Conservation (phyloP, 2,888 invertebrate genomes). For the Rhagium mordax region DNA sequence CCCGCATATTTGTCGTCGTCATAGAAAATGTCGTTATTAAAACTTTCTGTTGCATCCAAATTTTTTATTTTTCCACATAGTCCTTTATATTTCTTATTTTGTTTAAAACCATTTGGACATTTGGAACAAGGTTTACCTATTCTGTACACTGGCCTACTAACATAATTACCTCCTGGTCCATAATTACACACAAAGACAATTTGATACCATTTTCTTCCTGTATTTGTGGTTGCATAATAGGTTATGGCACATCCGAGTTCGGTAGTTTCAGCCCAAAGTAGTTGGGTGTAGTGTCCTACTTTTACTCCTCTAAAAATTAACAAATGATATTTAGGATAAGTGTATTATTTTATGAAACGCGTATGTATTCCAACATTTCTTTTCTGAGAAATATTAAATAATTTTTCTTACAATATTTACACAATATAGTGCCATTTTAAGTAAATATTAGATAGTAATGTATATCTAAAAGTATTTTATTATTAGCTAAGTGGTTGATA, state of each 20-base stretch:
- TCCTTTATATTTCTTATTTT: slow-evolving; percentile 56
- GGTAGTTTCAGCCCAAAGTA: slow-evolving; percentile 66
- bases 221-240: slow-evolving; percentile 55
- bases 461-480: too few species aligned
- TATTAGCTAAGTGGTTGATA: too few species aligned
- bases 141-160: slow-evolving; percentile 63
- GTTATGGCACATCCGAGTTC: slow-evolving; percentile 64
- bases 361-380: too few species aligned
- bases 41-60: slow-evolving; percentile 28
- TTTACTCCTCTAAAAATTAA: slow-evolving; percentile 55
- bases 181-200: slow-evolving; percentile 66
- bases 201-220: slow-evolving; percentile 58
- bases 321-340: too few species aligned
- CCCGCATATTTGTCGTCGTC: neutral
- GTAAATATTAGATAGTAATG: too few species aligned
- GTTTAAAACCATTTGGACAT: slow-evolving; percentile 54
- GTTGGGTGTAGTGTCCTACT: slow-evolving; percentile 67
- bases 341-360: too few species aligned
- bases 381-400: too few species aligned
- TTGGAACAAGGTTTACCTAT: slow-evolving; percentile 60
- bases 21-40: slow-evolving; percentile 31
- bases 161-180: slow-evolving; percentile 65
- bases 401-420: too few species aligned
- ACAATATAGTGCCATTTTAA: too few species aligned
- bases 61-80: slow-evolving; percentile 55